Conservation (phyloP, 2,888 invertebrate genomes). For the Erpobdella octoculata region DNA sequence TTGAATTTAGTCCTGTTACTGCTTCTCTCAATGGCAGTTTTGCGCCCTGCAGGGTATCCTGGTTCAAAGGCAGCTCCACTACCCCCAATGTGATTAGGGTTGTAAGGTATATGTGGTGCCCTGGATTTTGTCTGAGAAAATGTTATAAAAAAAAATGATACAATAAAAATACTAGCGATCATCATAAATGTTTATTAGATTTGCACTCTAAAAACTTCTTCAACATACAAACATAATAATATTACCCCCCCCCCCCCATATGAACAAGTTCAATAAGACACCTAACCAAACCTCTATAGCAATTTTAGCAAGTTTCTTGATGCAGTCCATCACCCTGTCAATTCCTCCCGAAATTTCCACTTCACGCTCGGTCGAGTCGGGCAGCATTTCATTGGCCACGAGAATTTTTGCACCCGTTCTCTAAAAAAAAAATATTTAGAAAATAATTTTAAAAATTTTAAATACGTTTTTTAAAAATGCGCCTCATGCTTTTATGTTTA, state of each 20-base stretch:
- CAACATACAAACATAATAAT: too few relatives aligned
- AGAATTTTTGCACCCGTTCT: constrained; percentile 59
- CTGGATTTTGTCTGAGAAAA: constrained; percentile 22
- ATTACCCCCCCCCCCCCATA: too few relatives aligned
- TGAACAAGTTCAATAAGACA: background rate
- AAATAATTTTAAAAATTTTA: too few relatives aligned
- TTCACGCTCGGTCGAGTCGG: constrained; percentile 91
- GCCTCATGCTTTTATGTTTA: too few relatives aligned
- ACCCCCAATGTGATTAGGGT: background rate
- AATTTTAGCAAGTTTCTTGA: constrained; percentile 16
- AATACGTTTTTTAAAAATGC: too few relatives aligned
- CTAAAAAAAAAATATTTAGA: constrained; percentile 41
- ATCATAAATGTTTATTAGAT: too few relatives aligned
- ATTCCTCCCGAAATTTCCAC: constrained; percentile 95
- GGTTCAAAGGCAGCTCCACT: background rate
- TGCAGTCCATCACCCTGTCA: constrained; percentile 55
- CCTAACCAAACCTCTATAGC: constrained; percentile 15
- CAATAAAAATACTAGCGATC: too few relatives aligned
- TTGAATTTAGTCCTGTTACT: background rate
- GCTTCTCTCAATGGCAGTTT: background rate
- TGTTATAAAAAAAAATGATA: too few relatives aligned
- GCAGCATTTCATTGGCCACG: constrained; percentile 98
- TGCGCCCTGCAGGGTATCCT: background rate
- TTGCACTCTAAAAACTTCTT: too few relatives aligned
- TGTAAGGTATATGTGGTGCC: constrained; percentile 20